Conservation (phyloP, 92 coral and sea anemone genomes). For the Phenganax marumi region DNA sequence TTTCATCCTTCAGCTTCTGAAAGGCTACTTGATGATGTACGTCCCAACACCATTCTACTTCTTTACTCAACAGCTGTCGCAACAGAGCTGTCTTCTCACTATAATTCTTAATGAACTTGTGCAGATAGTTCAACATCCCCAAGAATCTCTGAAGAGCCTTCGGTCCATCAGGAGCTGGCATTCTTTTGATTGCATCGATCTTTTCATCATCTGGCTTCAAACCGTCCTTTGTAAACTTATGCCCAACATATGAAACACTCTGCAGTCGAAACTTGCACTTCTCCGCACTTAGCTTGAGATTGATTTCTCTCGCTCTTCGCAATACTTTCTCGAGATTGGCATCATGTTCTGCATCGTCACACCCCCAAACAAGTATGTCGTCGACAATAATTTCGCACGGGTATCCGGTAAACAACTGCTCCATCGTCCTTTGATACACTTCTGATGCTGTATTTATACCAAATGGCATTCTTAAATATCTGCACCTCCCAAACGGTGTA, state of each 20-base stretch:
- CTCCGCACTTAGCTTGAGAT: conserved; percentile 24
- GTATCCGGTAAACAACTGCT: conserved; percentile 35
- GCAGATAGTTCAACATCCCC: conserved; percentile 45
- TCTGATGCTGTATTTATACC: conserved; percentile 38
- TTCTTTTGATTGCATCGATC: conserved; percentile 40
- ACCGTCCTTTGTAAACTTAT: conserved; percentile 40
- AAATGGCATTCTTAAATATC: conserved; percentile 42
- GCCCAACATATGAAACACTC: conserved; percentile 43
- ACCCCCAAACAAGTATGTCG: conserved; percentile 42
- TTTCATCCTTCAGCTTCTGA: conserved; percentile 40
- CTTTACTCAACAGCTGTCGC: background rate
- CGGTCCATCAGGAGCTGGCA: conserved; percentile 44
- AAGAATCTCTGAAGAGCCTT: conserved; percentile 46
- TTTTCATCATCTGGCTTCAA: conserved; percentile 30
- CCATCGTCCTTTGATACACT: conserved; percentile 17
- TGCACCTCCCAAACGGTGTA: conserved; percentile 44
- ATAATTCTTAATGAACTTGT: conserved; percentile 3
- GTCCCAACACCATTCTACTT: conserved; percentile 11
- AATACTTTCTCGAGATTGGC: conserved; percentile 32
- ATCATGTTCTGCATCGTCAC: conserved; percentile 45
- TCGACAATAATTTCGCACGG: conserved; percentile 37
- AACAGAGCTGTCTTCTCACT: background rate
- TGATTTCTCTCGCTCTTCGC: conserved; percentile 43
- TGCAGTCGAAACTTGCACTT: conserved; percentile 50
- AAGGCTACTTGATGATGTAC: conserved; percentile 34